phyloP scores from a whole-genome alignment of 1,140 invertebrate genomes.

The Drosophila truncata region DNA sequence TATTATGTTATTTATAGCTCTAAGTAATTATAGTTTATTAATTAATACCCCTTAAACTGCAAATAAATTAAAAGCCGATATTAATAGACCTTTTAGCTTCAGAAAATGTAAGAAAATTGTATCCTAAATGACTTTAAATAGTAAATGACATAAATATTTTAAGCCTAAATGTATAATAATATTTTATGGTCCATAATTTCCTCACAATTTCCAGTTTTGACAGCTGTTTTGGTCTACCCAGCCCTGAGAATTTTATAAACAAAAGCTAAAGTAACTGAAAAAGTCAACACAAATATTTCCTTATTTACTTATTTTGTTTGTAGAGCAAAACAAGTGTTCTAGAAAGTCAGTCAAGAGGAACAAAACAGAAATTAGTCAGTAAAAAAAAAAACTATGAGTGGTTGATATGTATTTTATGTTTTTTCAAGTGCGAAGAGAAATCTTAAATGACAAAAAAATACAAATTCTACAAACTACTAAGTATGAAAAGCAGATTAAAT shows the following conservation, averaged over 20 bases:
- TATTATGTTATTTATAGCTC: neutral
- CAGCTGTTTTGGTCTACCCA: conserved; percentile 7
- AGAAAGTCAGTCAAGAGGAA: conserved; percentile 33
- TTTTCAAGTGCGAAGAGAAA: neutral
- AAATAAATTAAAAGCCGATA: neutral
- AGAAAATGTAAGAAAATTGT: neutral
- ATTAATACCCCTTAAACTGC: too few species aligned
- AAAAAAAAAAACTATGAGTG: neutral
- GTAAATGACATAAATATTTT: too few species aligned
- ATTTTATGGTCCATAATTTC: neutral
- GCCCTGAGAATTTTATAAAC: neutral
- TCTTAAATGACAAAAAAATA: conserved; percentile 14
- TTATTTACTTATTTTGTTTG: conserved; percentile 28
- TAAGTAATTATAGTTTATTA: neutral
- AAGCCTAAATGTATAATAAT: neutral
- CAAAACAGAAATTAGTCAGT: conserved; percentile 16
- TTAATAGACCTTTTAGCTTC: neutral
- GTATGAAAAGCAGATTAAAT: neutral
- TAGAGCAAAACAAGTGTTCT: conserved; percentile 42
- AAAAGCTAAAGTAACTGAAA: neutral
- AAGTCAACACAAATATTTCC: conserved; percentile 30
- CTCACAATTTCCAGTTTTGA: neutral
- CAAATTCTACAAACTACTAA: neutral
- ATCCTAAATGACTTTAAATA: neutral
- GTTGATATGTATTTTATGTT: neutral